phyloP scores from a whole-genome alignment of 2,888 invertebrate genomes.

The Notocelia uddmanniana region DNA sequence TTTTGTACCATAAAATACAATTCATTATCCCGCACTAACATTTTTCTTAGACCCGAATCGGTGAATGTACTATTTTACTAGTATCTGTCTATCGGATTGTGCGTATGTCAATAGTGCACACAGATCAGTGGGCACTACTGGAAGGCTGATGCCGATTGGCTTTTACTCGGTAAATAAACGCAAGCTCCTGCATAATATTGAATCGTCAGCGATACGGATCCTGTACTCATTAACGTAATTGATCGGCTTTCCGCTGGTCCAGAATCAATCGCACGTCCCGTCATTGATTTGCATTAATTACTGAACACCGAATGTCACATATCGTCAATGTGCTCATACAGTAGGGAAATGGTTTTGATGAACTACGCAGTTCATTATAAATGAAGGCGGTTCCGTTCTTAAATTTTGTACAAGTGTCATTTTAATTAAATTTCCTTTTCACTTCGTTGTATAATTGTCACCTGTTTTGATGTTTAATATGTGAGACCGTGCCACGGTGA shows the following conservation, averaged over 20 bases:
- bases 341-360: conserved; percentile 73
- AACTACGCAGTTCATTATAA: conserved; percentile 62
- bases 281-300: conserved; percentile 85
- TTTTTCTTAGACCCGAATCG: neutral
- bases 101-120: conserved; percentile 7
- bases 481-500: neutral
- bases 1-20: no score
- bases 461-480: neutral
- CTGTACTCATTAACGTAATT: conserved; percentile 83
- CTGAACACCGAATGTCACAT: conserved; percentile 75
- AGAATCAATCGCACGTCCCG: conserved; percentile 78
- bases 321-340: conserved; percentile 67
- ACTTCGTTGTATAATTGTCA: neutral
- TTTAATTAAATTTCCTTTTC: neutral
- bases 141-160: conserved; percentile 53
- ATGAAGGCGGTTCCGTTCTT: conserved; percentile 22
- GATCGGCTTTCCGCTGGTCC: conserved; percentile 81
- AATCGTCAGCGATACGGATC: conserved; percentile 80
- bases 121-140: conserved; percentile 45
- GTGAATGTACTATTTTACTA: neutral
- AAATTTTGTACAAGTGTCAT: neutral
- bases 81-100: neutral
- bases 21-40: no score
- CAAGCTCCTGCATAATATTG: conserved; percentile 79
- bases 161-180: conserved; percentile 69